Base-by-base conservation (phyloP, 2,797 vertebrate species). In the Cossypha caffra region DNA sequence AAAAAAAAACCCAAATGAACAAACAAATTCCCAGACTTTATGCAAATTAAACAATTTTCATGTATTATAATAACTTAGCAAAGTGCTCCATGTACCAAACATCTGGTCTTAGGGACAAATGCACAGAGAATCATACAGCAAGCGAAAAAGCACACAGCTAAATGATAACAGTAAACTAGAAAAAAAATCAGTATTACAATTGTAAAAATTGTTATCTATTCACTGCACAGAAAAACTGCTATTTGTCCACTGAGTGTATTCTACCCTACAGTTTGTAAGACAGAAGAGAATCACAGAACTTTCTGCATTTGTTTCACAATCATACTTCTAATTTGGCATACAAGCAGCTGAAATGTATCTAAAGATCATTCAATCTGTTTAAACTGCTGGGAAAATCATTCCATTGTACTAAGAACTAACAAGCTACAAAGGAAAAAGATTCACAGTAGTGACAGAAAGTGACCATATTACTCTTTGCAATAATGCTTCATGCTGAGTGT, bases 291-390 rank as follows among this genome's bases (percentile, higher is more conserved):
- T 43, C 29, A 35, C 11, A 64, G 40, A 45, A 10, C 3, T 90
- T 68, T 26, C 29, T 73, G 33, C 26, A 52, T 42, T 83, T 1
- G 0, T 67, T 90, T 86, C 68, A 80, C 43, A 51, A 40, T 45
- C 23, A 24, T 35, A 61, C 61, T 74, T 73, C 31, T 47, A 63
- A 80, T 67, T 59, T 50, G 29, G 21, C 28, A 67, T 43, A 33
- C 21, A 71, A 80, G 42, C 42, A 48, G 72, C 42, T 88, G 37
- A 88, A 86, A 88, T 82, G 15, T 28, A 61, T 37, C n/a, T 86
- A 71, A 86, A 91, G 91, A 52, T 29, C 67, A 51, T 61, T 67
- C 28, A 61, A 23, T 43, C 38, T 84, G 24, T 50, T 93, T 61
- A 48, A 86, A 89, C 13, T 67, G 35, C 16, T 61, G 45, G 16